Conservation (phyloP, 2,113 vertebrate genomes). For the Anolis carolinensis region DNA sequence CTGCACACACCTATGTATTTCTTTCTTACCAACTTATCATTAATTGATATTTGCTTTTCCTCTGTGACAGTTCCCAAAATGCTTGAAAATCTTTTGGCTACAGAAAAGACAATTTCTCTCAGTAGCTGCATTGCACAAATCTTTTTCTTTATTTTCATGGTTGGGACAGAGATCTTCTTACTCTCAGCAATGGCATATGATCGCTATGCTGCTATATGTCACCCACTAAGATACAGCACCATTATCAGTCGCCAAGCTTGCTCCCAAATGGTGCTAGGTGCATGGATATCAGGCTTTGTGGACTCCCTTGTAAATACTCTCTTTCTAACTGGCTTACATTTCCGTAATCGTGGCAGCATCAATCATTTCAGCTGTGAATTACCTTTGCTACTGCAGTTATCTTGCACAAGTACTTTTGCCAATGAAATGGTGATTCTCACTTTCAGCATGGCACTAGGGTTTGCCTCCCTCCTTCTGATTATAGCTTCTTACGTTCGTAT, state of each 20-base stretch:
- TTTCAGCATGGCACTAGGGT: slow-evolving; percentile 35
- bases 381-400: slow-evolving; percentile 22
- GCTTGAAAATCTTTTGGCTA: slow-evolving; percentile 58
- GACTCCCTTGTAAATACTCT: slow-evolving; percentile 43
- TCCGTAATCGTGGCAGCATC: slow-evolving; percentile 22
- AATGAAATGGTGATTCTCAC: slow-evolving; percentile 48
- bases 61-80: slow-evolving; percentile 72
- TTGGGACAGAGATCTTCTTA: slow-evolving; percentile 64
- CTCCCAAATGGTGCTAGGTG: slow-evolving; percentile 23
- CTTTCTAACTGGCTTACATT: slow-evolving; percentile 25
- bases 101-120: slow-evolving; percentile 60
- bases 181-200: slow-evolving; percentile 67
- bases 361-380: slow-evolving; percentile 42
- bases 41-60: slow-evolving; percentile 55
- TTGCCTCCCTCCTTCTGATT: slow-evolving; percentile 45
- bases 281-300: slow-evolving; percentile 40
- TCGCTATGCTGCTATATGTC: slow-evolving; percentile 59
- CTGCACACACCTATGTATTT: slow-evolving; percentile 70
- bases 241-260: slow-evolving; percentile 30
- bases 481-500: slow-evolving; percentile 57
- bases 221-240: slow-evolving; percentile 44
- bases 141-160: slow-evolving; percentile 66
- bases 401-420: slow-evolving; percentile 26
- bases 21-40: slow-evolving; percentile 21
- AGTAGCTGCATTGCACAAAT: slow-evolving; percentile 58